phyloP scores from a whole-genome alignment of 2,888 invertebrate genomes.

The Leucozona laternaria region DNA sequence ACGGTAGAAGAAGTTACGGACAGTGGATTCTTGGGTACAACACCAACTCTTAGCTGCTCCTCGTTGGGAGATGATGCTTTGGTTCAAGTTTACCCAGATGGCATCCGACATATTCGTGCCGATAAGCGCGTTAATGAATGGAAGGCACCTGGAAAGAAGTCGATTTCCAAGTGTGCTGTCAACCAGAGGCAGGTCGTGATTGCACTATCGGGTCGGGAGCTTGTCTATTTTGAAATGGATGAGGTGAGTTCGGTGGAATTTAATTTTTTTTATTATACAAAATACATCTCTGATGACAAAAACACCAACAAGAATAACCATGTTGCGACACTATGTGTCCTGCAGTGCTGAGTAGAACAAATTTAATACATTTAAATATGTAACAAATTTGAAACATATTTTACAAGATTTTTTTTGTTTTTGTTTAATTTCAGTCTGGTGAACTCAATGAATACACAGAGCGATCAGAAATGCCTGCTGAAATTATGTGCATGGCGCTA shows the following conservation, averaged over 20 bases:
- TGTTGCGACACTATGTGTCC: constrained; percentile 84
- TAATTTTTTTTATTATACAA: background rate
- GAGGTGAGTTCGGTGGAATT: constrained; percentile 88
- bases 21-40: constrained; percentile 99
- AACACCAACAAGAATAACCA: constrained; percentile 81
- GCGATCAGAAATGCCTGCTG: constrained; percentile 97
- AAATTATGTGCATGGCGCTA: constrained; percentile 99
- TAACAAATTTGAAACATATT: background rate
- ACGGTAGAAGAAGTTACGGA: constrained; percentile 99
- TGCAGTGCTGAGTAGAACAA: constrained; percentile 83
- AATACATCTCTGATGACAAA: constrained; percentile 81
- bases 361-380: background rate
- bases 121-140: constrained; percentile 99
- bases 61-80: constrained; percentile 98
- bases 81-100: constrained; percentile 99
- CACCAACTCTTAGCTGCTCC: constrained; percentile 98
- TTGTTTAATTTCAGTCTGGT: constrained; percentile 91
- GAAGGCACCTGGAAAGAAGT: constrained; percentile 99
- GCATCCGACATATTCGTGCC: constrained; percentile 98
- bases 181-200: constrained; percentile 99
- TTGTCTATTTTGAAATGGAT: constrained; percentile 99
- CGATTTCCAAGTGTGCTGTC: constrained; percentile 98
- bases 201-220: constrained; percentile 97
- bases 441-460: constrained; percentile 99
- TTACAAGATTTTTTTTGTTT: background rate